A percentile compares a stretch with the other conserved stretches of the same genome.
Evolutionary conservation across 2,113 vertebrate species (phyloP).

Genomic region (Lasiurus cinereus): DNA sequence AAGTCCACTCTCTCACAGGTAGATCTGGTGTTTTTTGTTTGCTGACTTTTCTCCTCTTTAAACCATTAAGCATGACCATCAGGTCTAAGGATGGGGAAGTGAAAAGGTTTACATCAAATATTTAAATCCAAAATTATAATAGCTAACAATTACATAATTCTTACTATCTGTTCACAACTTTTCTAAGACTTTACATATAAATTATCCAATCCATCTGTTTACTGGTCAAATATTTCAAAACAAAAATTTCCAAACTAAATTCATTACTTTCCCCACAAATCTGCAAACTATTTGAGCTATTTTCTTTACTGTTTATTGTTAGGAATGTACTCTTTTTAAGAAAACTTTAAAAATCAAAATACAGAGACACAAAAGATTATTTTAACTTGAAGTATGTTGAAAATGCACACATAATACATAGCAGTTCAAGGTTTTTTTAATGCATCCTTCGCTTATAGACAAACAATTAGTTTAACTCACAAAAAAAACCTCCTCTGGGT

Average conservation of each 20-base stretch:
- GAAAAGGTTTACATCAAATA: background rate
- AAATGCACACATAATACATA: background rate
- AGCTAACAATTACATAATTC: background rate
- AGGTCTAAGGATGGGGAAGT: background rate
- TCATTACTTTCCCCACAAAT: background rate
- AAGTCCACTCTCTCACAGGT: background rate
- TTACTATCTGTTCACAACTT: background rate
- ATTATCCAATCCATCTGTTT: background rate
- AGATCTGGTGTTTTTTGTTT: background rate
- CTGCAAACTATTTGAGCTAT: background rate
- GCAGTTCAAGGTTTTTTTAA: background rate
- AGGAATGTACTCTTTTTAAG: background rate
- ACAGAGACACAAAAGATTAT: background rate
- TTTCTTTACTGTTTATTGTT: slow-evolving; percentile 20
- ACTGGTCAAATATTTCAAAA: background rate
- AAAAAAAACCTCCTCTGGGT: background rate
- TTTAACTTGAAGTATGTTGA: background rate
- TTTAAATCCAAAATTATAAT: slow-evolving; percentile 12
- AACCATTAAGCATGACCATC: background rate
- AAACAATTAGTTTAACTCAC: background rate
- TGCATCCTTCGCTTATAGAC: background rate
- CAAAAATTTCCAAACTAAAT: background rate
- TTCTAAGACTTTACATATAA: background rate
- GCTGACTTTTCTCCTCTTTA: background rate
- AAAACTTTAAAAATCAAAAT: slow-evolving; percentile 9